Base-by-base conservation (phyloP, 2,888 invertebrate species). In the Malthinus flaveolus region DNA sequence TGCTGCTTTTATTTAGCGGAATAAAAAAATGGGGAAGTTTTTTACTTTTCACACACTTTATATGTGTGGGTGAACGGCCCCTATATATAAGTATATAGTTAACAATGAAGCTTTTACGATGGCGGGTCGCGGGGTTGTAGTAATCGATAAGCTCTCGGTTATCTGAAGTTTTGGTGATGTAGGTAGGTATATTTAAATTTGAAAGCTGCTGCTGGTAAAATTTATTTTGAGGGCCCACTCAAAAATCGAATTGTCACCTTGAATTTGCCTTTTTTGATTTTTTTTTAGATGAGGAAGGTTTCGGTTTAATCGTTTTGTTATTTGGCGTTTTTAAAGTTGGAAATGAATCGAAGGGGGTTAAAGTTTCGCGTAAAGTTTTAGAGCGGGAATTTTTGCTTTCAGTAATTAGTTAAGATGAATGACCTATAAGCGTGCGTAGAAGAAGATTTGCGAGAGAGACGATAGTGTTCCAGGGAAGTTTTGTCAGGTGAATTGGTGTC, bases 401-500 rank as follows among this genome's bases (percentile, higher is more conserved):
- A n/a, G 42, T 32, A 37, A 42, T 44, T 39, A 49, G 35, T 33
- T 46, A 45, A 49, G 50, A 55, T 59, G 59, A 59, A 59, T 59
- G 59, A 50, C 49, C 54, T 46, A 52, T 45, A 54, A 58, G 57
- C 58, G 53, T 58, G 55, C 42, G 61, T 58, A 55, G 50, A 51
- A 36, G 57, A 47, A 52, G 23, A 55, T 32, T 35, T 45, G 32
- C 37, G 50, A 37, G 31, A 34, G 54, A 44, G 47, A 51, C 37
- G 47, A 36, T 49, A 44, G 49, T 37, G 48, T 51, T 56, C 45
- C 23, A 39, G 55, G 44, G 46, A 49, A 42, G 58, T 54, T 49
- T 50, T 50, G 48, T 58, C 57, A 61, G 61, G 58, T 58, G 61
- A 54, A 54, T 57, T 46, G 57, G 58, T 58, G 56, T 65, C 50